Conservation (phyloP, 2,113 vertebrate species). For the Pachypanchax playfairii region DNA sequence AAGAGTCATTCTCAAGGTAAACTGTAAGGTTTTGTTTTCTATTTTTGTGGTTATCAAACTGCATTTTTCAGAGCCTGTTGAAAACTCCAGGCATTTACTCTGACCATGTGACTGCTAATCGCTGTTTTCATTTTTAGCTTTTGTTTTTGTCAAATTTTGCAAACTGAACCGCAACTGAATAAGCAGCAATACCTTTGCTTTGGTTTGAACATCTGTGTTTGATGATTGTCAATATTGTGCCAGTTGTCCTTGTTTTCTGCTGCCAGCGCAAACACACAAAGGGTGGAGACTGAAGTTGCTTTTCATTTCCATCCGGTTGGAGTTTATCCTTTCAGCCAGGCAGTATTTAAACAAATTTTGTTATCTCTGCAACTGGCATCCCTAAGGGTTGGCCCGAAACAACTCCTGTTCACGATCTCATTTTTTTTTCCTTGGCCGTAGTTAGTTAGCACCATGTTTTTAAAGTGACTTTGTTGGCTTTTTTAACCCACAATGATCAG, state of each 20-base stretch:
- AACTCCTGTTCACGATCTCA: slow-evolving; percentile 34
- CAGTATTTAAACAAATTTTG: slow-evolving; percentile 68
- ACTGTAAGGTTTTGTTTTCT: not conserved
- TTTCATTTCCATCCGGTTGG: slow-evolving; percentile 57
- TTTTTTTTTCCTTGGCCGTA: slow-evolving; percentile 17
- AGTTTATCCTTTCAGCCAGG: slow-evolving; percentile 71
- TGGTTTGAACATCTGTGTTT: slow-evolving; percentile 82
- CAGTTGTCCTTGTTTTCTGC: slow-evolving; percentile 68
- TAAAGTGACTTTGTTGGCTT: slow-evolving; percentile 21
- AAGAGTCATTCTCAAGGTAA: slow-evolving; percentile 16
- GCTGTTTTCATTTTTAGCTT: slow-evolving; percentile 28
- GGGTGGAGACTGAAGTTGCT: slow-evolving; percentile 43
- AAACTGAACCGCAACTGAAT: slow-evolving; percentile 55
- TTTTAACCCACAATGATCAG: not conserved
- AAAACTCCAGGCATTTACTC: slow-evolving; percentile 20
- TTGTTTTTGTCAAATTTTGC: slow-evolving; percentile 44
- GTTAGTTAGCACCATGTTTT: slow-evolving; percentile 13
- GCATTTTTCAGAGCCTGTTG: not conserved
- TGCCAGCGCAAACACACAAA: slow-evolving; percentile 65
- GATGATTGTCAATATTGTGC: slow-evolving; percentile 61
- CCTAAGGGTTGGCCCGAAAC: slow-evolving; percentile 37
- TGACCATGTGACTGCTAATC: slow-evolving; percentile 22
- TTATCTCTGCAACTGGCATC: slow-evolving; percentile 58
- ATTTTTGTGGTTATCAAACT: slow-evolving; percentile 7
- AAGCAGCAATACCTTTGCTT: slow-evolving; percentile 65